Evolutionary conservation across 2,888 invertebrate species (phyloP), one percentile per base, ranked within the genome.

Genomic region (Chrysolina oricalcia): DNA sequence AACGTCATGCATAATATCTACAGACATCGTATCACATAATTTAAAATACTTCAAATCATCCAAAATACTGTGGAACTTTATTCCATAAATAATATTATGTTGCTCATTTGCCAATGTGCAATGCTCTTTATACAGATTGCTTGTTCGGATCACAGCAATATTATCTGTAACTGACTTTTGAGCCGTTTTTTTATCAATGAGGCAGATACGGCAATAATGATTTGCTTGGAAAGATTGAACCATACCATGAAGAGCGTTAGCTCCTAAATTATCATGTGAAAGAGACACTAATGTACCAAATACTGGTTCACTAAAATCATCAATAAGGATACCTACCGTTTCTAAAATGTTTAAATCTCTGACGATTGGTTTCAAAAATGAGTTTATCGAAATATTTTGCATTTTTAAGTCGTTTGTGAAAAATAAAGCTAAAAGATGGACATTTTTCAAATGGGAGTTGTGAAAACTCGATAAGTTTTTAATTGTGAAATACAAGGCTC

Each of bases 181-280:
- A 11, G 9, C 19, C 11, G 11, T 19, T 19, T 19, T 19, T 19
- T 59, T 59, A 21, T 59, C 59, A 5, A 11, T 21, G 3, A 59
- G 41, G 64, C 83, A 83, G 72, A 79, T 74, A 66, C 82, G 59
- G 70, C 81, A 83, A 70, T 59, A 81, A 62, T 81, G 73, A 19
- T 63, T 72, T 11, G 82, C 81, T 35, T 68, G 69, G 73, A 82
- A 83, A 27, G 81, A 81, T 68, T 83, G 78, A 10, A 78, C 78
- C 63, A 81, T 50, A 5, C 82, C 81, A 63, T 65, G 77, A 8
- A 82, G 19, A 17, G 41, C 17, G 50, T 81, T 78, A 1, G 70
- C 81, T 35, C 78, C 79, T 56, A 80, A 63, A 74, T 82, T 82
- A 75, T 76, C 80, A 70, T 69, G 74, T 41, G 72, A 70, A 15